Evolutionary conservation across 2,888 invertebrate species (phyloP).

Genomic region (Platycheirus rosarum): DNA sequence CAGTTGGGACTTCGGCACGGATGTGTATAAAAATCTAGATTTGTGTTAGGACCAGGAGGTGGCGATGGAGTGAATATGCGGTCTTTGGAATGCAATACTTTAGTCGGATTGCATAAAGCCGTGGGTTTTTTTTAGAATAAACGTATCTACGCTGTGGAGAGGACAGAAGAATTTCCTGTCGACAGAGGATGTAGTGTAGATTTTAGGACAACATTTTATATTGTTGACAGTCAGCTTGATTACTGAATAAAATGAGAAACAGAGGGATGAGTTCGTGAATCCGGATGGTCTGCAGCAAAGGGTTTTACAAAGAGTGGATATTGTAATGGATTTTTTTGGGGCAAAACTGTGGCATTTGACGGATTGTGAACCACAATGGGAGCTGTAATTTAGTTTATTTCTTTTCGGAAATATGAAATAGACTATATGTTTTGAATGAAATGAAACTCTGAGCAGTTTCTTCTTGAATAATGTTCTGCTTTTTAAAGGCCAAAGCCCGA

Average conservation of each 20-base stretch:
- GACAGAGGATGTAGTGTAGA: slow-evolving; percentile 55
- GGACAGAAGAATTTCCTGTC: slow-evolving; percentile 39
- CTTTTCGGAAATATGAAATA: too few relatives aligned
- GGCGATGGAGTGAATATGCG: slow-evolving; percentile 56
- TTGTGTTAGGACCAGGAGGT: slow-evolving; percentile 21
- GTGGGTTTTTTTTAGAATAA: slow-evolving; percentile 6
- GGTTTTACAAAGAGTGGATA: not conserved
- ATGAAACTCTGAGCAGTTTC: too few relatives aligned
- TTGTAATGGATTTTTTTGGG: too few relatives aligned
- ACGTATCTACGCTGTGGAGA: not conserved
- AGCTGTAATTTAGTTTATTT: too few relatives aligned
- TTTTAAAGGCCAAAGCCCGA: too few relatives aligned
- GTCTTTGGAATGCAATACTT: slow-evolving; percentile 71
- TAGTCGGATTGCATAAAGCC: slow-evolving; percentile 61
- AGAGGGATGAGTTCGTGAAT: too few relatives aligned
- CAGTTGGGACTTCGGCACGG: slow-evolving; percentile 57
- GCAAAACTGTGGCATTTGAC: too few relatives aligned
- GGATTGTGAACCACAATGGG: too few relatives aligned
- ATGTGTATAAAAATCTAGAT: slow-evolving; percentile 31
- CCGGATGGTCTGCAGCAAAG: too few relatives aligned
- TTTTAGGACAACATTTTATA: slow-evolving; percentile 61
- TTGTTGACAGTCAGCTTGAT: slow-evolving; percentile 63
- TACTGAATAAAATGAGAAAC: slow-evolving; percentile 9
- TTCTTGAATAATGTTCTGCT: too few relatives aligned
- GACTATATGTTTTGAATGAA: too few relatives aligned